Evolutionary conservation across 2,888 invertebrate species (phyloP).

Genomic region (Baronia brevicornis): DNA sequence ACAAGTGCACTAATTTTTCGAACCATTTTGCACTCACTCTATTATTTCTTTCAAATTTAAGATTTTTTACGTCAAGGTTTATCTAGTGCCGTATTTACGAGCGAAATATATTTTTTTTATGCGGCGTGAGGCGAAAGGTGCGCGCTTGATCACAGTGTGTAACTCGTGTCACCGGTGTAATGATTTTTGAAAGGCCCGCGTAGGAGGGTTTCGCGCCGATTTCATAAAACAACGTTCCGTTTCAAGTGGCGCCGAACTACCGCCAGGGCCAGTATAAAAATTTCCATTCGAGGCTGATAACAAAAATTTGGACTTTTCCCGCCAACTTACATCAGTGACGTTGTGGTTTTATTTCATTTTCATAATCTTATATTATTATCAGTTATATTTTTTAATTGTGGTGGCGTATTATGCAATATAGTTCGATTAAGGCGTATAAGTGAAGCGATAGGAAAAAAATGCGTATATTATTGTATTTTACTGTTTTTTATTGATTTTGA

Average conservation of each 20-base stretch:
- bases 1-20: constrained; percentile 59
- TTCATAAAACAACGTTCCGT: constrained; percentile 49
- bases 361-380: too few species aligned
- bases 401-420: too few species aligned
- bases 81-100: constrained; percentile 32
- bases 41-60: constrained; percentile 20
- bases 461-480: too few species aligned
- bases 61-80: constrained; percentile 5
- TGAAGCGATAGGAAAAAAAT: too few species aligned
- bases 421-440: too few species aligned
- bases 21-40: constrained; percentile 50
- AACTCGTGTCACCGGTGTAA: constrained; percentile 49
- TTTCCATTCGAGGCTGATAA: too few species aligned
- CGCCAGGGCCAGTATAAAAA: too few species aligned
- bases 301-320: too few species aligned
- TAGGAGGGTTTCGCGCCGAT: constrained; percentile 70
- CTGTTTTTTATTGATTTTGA: too few species aligned
- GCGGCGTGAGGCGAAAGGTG: constrained; percentile 56
- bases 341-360: too few species aligned
- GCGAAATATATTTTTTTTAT: constrained; percentile 19
- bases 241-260: constrained; percentile 29
- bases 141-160: constrained; percentile 52
- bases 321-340: too few species aligned
- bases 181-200: constrained; percentile 74
- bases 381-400: too few species aligned